Evolutionary conservation across 2,888 invertebrate genomes (phyloP), one percentile per base, ranked within the genome.

Genomic region (Ormyrus pomaceus): DNA sequence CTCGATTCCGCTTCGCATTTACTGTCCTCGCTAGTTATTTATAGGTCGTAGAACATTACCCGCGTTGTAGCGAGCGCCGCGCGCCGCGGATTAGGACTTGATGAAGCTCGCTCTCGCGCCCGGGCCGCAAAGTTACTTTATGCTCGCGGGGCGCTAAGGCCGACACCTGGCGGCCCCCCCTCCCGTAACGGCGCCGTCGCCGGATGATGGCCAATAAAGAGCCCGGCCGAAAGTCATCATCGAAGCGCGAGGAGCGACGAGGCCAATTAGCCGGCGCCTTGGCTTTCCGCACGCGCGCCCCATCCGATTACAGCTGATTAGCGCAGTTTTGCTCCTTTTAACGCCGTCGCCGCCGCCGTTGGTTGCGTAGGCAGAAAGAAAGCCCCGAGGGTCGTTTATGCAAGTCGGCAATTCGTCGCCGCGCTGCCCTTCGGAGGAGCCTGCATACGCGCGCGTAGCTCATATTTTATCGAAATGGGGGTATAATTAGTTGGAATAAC

Each of bases 401-500:
- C 64, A 64, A 64, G 48, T n/a, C 46, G n/a, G 64, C 64, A 46
- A 64, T 34, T 34, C 34, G 34, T 34, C 34, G 34, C 34, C 34
- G 34, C 34, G 34, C 34, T 34, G 34, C 34, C 34, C 34, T 34
- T 34, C 34, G 3, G 34, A 34, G 34, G 48, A 64, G 64, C 45
- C 46, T 46, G 64, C 64, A 64, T 64, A 64, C 64, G 80, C 83
- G 83, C 85, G 84, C 84, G 85, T 84, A 82, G 82, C 83, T 86
- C 87, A 83, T 88, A 88, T 88, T 87, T 89, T 87, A 88, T 87
- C 87, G 83, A 84, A 88, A 89, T 88, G 88, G 87, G 85, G 87
- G 87, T 87, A 88, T 89, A 89, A 89, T 89, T 89, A 89, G 89
- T 89, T 88, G 87, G 85, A 88, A 88, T 89, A 88, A 89, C 87